A percentile compares a stretch with the other conserved stretches of the same genome.
Evolutionary conservation across 2,888 invertebrate species (phyloP).

Genomic region (Drosophila villosipedis): DNA sequence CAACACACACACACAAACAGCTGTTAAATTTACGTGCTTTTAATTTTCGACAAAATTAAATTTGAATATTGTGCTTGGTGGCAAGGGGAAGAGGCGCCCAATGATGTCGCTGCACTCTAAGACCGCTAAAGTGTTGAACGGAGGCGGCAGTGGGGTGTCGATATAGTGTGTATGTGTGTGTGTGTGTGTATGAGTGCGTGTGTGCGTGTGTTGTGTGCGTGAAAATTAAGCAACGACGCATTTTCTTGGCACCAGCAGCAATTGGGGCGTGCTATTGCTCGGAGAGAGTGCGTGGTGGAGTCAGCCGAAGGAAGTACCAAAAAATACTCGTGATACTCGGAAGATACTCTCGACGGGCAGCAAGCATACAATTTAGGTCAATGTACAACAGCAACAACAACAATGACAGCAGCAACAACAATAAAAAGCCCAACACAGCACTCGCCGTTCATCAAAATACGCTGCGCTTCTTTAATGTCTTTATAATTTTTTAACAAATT

Average conservation of each 20-base stretch:
- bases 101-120: slow-evolving; percentile 58
- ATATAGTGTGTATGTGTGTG: slow-evolving; percentile 6
- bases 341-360: slow-evolving; percentile 17
- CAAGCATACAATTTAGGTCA: slow-evolving; percentile 48
- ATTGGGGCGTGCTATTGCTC: slow-evolving; percentile 66
- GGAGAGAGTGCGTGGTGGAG: slow-evolving; percentile 31
- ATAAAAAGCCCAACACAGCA: background rate
- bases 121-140: slow-evolving; percentile 41
- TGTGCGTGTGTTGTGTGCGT: slow-evolving; percentile 28
- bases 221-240: slow-evolving; percentile 77
- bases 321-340: slow-evolving; percentile 17
- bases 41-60: slow-evolving; percentile 72
- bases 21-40: slow-evolving; percentile 70
- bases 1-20: slow-evolving; percentile 28
- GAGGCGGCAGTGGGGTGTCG: slow-evolving; percentile 6
- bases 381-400: slow-evolving; percentile 44
- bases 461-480: slow-evolving; percentile 36
- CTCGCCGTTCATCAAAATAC: slow-evolving; percentile 8
- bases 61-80: slow-evolving; percentile 61
- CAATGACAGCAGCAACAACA: slow-evolving; percentile 37
- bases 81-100: slow-evolving; percentile 12
- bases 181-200: slow-evolving; percentile 10
- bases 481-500: slow-evolving; percentile 55
- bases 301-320: slow-evolving; percentile 54
- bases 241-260: slow-evolving; percentile 76